Evolutionary conservation across 2,113 vertebrate species (phyloP), one percentile per base, ranked within the genome.

Genomic region (Oophaga pumilio): DNA sequence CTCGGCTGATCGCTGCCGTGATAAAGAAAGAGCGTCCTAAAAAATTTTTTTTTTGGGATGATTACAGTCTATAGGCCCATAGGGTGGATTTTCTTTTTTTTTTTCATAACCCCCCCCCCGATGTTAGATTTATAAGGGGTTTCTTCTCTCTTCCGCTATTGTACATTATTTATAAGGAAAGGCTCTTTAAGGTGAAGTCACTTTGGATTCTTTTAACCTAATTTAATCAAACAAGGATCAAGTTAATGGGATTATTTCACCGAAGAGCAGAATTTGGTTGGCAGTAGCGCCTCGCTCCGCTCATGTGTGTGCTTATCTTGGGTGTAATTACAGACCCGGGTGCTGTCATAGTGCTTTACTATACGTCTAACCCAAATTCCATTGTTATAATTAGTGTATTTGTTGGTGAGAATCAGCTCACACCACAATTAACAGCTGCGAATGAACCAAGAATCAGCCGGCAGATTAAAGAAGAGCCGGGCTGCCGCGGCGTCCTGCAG

Each of bases 141-240:
- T 5, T 43, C 33, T 43, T 43, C 33, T 43, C 33, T 43, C 33
- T 43, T 5, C 1, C 33, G 3, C 3, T 2, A 43, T 0, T 59
- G 15, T 6, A 17, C 17, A 59, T 15, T 59, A 59, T 17, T 62
- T 20, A 62, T 20, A 69, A 5, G 66, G 66, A 69, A 69, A 28
- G 66, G 66, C 11, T 28, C 18, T 71, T 71, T 33, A 71, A 71
- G 68, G 68, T 33, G 26, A 71, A 71, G 68, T 71, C 26, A 71
- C 68, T 71, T 66, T 71, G 68, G 68, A 14, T 71, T 71, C 68
- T 71, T 71, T 71, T 71, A 33, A 28, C 6, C 68, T 71, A 15
- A 71, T 33, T 33, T 71, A 33, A 71, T 71, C 26, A 33, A 71
- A 33, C 28, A 18, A 73, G 17, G 14, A 73, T 43, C 69, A 18